These are phyloP conservation scores for Drosophila santomea DNA, from an alignment of 1,140 invertebrate species.

Conservation along the genomic window DNA sequence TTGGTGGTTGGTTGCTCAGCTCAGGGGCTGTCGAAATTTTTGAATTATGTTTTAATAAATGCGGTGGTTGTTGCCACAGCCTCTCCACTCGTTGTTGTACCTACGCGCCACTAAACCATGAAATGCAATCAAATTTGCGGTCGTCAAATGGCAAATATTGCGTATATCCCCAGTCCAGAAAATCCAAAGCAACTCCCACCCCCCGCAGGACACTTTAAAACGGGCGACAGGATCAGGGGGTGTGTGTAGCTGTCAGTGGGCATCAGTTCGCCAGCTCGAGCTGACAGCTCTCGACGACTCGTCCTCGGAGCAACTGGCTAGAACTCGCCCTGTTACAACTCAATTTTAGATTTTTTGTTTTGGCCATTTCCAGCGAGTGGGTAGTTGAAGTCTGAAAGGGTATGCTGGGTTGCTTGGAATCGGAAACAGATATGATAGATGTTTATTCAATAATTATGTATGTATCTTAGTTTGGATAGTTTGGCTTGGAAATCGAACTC, in stretches of 20 bases:
- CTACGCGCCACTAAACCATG: constrained; percentile 78
- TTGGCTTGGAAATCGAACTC: too few species aligned
- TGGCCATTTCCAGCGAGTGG: constrained; percentile 47
- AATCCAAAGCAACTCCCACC: background rate
- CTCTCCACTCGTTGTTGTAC: constrained; percentile 60
- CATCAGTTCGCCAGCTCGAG: constrained; percentile 73
- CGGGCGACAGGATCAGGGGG: constrained; percentile 8
- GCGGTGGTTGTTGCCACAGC: constrained; percentile 35
- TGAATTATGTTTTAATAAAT: constrained; percentile 84
- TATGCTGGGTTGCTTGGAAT: background rate
- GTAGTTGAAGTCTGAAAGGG: background rate
- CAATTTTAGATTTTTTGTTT: constrained; percentile 75
- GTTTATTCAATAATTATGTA: background rate
- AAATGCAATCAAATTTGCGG: constrained; percentile 84
- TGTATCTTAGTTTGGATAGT: background rate
- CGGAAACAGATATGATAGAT: background rate
- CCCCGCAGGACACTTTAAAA: constrained; percentile 60
- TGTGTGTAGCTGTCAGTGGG: constrained; percentile 65
- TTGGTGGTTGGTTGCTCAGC: constrained; percentile 36
- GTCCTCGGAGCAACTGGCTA: constrained; percentile 31
- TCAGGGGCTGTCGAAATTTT: constrained; percentile 64
- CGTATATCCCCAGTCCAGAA: constrained; percentile 30
- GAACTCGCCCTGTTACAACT: constrained; percentile 69
- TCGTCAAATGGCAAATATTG: constrained; percentile 84
- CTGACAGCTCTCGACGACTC: constrained; percentile 65